These are phyloP conservation scores for Drosophila leontia DNA, from an alignment of 1,140 invertebrate genomes.

Conservation along the genomic window DNA sequence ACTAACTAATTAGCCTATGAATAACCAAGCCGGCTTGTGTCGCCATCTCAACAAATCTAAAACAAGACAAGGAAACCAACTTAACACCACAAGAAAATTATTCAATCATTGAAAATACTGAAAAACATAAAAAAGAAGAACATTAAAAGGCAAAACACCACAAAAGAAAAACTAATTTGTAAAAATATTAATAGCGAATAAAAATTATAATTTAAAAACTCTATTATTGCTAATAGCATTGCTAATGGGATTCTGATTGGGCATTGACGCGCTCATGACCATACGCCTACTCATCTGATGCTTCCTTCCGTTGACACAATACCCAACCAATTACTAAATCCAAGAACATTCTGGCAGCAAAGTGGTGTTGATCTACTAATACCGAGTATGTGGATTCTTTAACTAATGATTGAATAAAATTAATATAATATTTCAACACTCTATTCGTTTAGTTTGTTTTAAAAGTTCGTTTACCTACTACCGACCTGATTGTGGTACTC, in stretches of 20 bases:
- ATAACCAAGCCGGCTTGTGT: conserved; percentile 38
- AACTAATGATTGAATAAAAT: neutral
- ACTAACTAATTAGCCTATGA: conserved; percentile 36
- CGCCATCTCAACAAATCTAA: conserved; percentile 30
- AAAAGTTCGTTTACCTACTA: neutral
- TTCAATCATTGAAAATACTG: conserved; percentile 25
- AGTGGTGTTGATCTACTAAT: neutral
- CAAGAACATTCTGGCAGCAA: conserved; percentile 7
- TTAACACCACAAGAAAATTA: conserved; percentile 18
- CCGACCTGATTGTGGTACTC: neutral
- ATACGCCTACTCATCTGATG: neutral
- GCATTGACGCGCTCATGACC: neutral
- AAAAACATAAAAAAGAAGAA: neutral
- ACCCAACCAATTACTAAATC: conserved; percentile 43
- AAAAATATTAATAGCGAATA: conserved; percentile 75
- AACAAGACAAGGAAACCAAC: conserved; percentile 31
- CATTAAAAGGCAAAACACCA: conserved; percentile 47
- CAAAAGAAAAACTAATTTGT: conserved; percentile 62
- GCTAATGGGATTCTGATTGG: conserved; percentile 6
- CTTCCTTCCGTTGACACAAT: conserved; percentile 19
- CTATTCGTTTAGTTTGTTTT: neutral
- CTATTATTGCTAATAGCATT: conserved; percentile 26
- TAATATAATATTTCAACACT: too few species aligned
- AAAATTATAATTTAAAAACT: conserved; percentile 70
- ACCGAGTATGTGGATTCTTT: neutral